Evolutionary conservation across 2,797 vertebrate species (phyloP).

Genomic region (Spea hammondii): DNA sequence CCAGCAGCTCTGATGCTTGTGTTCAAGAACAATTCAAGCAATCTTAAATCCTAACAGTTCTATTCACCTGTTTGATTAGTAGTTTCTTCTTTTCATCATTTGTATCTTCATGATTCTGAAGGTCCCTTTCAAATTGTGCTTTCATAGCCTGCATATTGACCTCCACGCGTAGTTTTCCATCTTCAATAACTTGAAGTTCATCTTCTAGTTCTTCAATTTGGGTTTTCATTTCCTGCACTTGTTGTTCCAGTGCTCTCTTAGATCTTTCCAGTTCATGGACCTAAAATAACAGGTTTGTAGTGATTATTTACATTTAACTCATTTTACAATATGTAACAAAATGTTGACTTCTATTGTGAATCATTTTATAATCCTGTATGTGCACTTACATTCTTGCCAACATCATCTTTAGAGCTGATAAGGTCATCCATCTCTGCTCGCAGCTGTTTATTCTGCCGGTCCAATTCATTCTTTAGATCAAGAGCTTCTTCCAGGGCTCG

Average conservation of each 20-base stretch:
- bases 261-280: constrained; percentile 87
- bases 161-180: constrained; percentile 84
- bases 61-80: constrained; percentile 83
- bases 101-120: constrained; percentile 82
- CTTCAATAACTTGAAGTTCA: constrained; percentile 82
- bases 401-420: constrained; percentile 88
- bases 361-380: neutral
- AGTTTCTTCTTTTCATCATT: constrained; percentile 85
- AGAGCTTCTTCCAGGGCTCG: constrained; percentile 81
- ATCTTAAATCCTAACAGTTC: no score
- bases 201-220: constrained; percentile 89
- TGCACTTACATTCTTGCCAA: constrained; percentile 82
- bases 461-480: constrained; percentile 81
- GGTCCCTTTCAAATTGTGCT: constrained; percentile 87
- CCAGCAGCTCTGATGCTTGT: no score
- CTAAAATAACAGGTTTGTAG: constrained; percentile 58
- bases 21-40: no score
- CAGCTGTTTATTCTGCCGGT: constrained; percentile 83
- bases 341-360: neutral
- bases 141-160: constrained; percentile 89
- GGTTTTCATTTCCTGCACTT: constrained; percentile 75
- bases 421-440: constrained; percentile 86
- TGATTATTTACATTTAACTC: neutral
- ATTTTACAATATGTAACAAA: neutral
- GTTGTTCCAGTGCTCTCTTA: constrained; percentile 76